Conservation (phyloP, 2,888 invertebrate genomes). For the Eustalomyia histrio region DNA sequence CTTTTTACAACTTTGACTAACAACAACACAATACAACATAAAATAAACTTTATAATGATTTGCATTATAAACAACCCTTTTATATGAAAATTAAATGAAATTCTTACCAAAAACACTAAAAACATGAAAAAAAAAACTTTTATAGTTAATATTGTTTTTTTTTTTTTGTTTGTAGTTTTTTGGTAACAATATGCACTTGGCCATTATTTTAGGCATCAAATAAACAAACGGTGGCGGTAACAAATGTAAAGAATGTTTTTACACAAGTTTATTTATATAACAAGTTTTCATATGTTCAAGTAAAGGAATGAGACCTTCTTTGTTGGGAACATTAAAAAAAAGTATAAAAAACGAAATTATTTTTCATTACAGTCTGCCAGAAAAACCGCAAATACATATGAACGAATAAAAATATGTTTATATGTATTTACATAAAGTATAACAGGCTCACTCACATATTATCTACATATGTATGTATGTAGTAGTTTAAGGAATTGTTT, state of each 20-base stretch:
- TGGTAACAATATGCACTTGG: neutral
- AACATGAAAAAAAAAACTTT: neutral
- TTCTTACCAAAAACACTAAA: neutral
- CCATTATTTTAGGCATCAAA: constrained; percentile 5
- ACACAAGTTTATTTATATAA: neutral
- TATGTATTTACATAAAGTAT: neutral
- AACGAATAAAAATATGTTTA: no score
- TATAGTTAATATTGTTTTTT: neutral
- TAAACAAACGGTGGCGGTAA: constrained; percentile 3
- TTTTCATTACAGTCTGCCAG: neutral
- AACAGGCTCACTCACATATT: neutral
- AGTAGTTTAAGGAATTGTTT: no score
- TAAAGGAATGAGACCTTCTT: neutral
- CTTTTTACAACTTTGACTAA: neutral
- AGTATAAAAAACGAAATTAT: neutral
- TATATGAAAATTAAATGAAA: neutral
- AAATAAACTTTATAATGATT: constrained; percentile 1
- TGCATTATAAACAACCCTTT: neutral
- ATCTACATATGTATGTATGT: no score
- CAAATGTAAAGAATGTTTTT: constrained; percentile 7
- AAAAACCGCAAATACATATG: neutral
- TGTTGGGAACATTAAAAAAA: neutral
- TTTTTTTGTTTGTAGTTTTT: neutral
- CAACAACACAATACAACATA: no score
- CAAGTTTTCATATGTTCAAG: no score